Percentiles rank a stretch among this genome's conserved stretches.
phyloP scores from a whole-genome alignment of 1,140 invertebrate genomes.

The Pseudomyrmex dendroicus region DNA sequence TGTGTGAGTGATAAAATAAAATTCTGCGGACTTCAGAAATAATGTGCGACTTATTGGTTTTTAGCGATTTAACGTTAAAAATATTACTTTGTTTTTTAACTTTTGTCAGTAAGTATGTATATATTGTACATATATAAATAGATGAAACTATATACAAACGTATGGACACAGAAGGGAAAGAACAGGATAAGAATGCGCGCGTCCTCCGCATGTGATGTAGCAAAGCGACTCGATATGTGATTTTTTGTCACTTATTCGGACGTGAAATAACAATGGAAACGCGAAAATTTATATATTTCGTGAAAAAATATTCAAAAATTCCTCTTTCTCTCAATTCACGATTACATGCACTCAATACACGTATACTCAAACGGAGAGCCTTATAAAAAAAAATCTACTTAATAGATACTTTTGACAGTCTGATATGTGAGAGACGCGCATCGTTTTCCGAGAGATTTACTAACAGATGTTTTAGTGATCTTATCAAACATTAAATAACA shows the following conservation, averaged over 20 bases:
- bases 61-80: too few species aligned
- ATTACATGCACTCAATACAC: conserved; percentile 28
- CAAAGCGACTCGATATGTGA: conserved; percentile 3
- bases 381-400: conserved; percentile 6
- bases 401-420: conserved; percentile 16
- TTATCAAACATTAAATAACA: not conserved
- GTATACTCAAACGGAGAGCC: conserved; percentile 53
- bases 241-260: conserved; percentile 33
- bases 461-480: conserved; percentile 8
- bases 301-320: not conserved
- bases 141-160: conserved; percentile 35
- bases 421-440: not conserved
- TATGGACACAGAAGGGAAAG: not conserved
- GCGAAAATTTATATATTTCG: conserved; percentile 28
- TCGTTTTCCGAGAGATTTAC: conserved; percentile 22
- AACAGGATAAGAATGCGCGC: not conserved
- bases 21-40: too few species aligned
- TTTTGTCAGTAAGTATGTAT: not conserved
- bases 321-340: conserved; percentile 19
- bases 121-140: conserved; percentile 11
- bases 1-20: too few species aligned
- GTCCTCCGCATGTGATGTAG: not conserved
- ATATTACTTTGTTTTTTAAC: too few species aligned
- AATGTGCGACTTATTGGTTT: too few species aligned
- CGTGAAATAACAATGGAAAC: conserved; percentile 1